phyloP scores from a whole-genome alignment of 2,797 vertebrate genomes.

The Chanos chanos region DNA sequence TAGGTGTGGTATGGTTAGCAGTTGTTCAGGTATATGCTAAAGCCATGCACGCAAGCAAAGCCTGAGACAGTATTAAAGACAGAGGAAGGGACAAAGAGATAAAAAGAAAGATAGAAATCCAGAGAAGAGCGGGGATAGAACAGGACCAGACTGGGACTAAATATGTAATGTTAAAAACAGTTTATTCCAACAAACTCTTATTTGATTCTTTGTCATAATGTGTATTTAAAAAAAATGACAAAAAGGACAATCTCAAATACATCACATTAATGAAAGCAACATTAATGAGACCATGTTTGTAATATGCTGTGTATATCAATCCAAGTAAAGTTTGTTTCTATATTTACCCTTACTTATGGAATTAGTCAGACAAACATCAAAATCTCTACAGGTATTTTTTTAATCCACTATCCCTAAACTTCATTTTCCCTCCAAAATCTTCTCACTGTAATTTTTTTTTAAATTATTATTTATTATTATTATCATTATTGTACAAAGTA shows the following conservation, averaged over 20 bases:
- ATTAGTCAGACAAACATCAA: constrained; percentile 75
- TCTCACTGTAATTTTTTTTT: too few species aligned
- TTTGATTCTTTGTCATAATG: constrained; percentile 65
- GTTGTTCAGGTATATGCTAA: constrained; percentile 7
- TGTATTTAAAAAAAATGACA: constrained; percentile 84
- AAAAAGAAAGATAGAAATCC: constrained; percentile 43
- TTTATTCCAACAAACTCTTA: constrained; percentile 84
- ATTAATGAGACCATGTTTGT: constrained; percentile 65
- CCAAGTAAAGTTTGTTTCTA: constrained; percentile 68
- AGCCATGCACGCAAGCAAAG: constrained; percentile 46
- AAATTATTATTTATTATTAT: too few species aligned
- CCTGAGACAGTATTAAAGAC: constrained; percentile 42
- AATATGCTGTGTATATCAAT: constrained; percentile 64
- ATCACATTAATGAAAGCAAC: constrained; percentile 75
- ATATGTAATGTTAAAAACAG: constrained; percentile 75
- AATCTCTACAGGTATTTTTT: constrained; percentile 57
- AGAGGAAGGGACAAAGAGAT: constrained; percentile 31
- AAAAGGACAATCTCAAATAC: constrained; percentile 82
- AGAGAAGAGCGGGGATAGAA: constrained; percentile 22
- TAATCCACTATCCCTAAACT: constrained; percentile 56
- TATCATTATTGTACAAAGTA: constrained; percentile 76
- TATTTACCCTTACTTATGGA: constrained; percentile 68
- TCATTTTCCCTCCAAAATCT: constrained; percentile 49
- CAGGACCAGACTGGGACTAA: constrained; percentile 65
- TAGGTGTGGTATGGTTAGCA: constrained; percentile 5